A percentile compares a stretch with the other conserved stretches of the same genome.
phyloP scores from a whole-genome alignment of 2,113 vertebrate genomes.

The Tricholaema leucomelas region DNA sequence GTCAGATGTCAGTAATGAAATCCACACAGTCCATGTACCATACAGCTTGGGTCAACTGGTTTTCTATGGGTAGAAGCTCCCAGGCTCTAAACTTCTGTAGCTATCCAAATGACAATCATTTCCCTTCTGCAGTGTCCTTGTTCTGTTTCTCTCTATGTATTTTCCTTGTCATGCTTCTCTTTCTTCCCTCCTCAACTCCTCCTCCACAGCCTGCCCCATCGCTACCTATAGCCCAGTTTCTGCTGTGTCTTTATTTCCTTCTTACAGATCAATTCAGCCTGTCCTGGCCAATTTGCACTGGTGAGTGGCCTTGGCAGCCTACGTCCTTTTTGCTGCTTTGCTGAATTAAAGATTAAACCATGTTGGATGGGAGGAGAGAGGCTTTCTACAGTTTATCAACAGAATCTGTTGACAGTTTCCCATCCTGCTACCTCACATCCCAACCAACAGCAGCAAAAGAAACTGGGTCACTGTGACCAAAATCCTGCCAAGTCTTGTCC shows the following conservation, averaged over 20 bases:
- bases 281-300: constrained; percentile 56
- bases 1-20: not conserved
- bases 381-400: constrained; percentile 38
- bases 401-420: constrained; percentile 3
- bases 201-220: not conserved
- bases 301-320: constrained; percentile 44
- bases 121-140: not conserved
- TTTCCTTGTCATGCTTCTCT: not conserved
- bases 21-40: not conserved
- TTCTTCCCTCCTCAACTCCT: not conserved
- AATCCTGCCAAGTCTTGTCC: not conserved
- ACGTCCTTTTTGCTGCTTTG: constrained; percentile 56
- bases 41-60: not conserved
- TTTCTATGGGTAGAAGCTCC: not conserved
- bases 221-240: constrained; percentile 19
- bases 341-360: constrained; percentile 70
- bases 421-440: not conserved
- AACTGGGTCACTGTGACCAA: not conserved
- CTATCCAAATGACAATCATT: not conserved
- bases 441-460: not conserved
- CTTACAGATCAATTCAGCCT: constrained; percentile 63
- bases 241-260: constrained; percentile 65
- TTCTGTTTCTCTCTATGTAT: not conserved
- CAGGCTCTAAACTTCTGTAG: not conserved
- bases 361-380: constrained; percentile 3